Base-by-base conservation (phyloP, 2,888 invertebrate genomes). In the Poecilobothrus nobilitatus region DNA sequence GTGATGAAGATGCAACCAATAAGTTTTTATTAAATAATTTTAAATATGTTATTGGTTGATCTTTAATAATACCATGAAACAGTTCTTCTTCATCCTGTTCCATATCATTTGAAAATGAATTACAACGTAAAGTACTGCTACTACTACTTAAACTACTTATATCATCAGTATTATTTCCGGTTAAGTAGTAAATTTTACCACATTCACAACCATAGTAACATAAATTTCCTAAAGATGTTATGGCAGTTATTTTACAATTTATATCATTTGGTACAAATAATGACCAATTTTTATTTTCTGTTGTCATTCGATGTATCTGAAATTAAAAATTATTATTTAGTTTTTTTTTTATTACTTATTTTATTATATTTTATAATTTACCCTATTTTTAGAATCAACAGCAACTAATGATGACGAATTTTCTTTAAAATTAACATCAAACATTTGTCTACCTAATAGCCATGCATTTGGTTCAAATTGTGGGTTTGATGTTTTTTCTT, bases 331-430 rank as follows among this genome's bases (percentile, higher is more conserved):
- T 9, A 37, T 7, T n/a, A 37, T 65, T 65, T n/a, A 20, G 4
- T 27, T 34, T 20, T 65, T 65, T 27, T n/a, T 22, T 33, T 27
- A 27, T 27, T 27, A n/a, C 27, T 27, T 27, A 27, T 27, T 27
- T 4, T 8, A 64, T 33, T 18, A 27, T 27, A 27, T 27, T 27
- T 27, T 27, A 65, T 20, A 20, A 73, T 71, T 71, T 74, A 78
- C 77, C 68, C 78, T 71, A 71, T 78, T 76, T 33, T 77, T 78
- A 0, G 78, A 78, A 70, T 81, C 81, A 1, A 76, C 77, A 0
- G 79, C 79, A 69, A 77, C 74, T 18, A 73, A 69, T 2, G 72
- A 72, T 1, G 72, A 71, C 66, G 72, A 69, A 7, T 74, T 73
- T 10, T 72, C 71, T 22, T 71, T 66, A 66, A 74, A 74, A 62